Conservation (phyloP, 2,113 vertebrate genomes). For the Coreoperca whiteheadi region DNA sequence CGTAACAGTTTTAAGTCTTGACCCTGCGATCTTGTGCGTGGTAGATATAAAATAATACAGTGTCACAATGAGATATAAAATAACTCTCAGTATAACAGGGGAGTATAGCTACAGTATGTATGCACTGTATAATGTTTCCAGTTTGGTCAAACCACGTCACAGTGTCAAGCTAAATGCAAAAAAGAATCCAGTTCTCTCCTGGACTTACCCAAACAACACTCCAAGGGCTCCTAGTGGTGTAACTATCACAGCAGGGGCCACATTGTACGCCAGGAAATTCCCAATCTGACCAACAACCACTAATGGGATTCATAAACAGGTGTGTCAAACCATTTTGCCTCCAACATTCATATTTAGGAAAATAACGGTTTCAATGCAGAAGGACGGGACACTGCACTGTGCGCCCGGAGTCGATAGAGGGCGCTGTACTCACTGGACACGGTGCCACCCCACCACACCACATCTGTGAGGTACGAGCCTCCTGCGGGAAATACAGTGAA, state of each 20-base stretch:
- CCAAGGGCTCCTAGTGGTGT: slow-evolving; percentile 96
- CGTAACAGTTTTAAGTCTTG: not conserved
- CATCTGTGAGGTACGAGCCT: slow-evolving; percentile 90
- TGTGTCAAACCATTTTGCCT: not conserved
- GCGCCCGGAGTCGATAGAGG: not conserved
- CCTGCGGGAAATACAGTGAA: slow-evolving; percentile 74
- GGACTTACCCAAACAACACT: slow-evolving; percentile 95
- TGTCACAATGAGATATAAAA: not conserved
- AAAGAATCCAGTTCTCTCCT: not conserved
- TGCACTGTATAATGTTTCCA: not conserved
- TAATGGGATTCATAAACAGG: slow-evolving; percentile 65
- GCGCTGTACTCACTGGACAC: slow-evolving; percentile 90
- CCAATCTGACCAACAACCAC: slow-evolving; percentile 96
- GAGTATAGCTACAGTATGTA: not conserved
- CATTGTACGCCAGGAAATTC: slow-evolving; percentile 96
- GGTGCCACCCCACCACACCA: slow-evolving; percentile 96
- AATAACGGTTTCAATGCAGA: not conserved
- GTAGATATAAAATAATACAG: not conserved
- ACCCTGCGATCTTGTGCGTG: not conserved
- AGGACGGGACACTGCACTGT: not conserved
- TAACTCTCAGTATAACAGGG: too few relatives aligned
- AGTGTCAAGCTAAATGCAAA: not conserved
- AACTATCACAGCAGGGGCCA: slow-evolving; percentile 93
- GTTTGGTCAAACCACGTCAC: not conserved
- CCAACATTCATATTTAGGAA: not conserved